Evolutionary conservation across 2,113 vertebrate genomes (phyloP).

Genomic region (Scortum barcoo): DNA sequence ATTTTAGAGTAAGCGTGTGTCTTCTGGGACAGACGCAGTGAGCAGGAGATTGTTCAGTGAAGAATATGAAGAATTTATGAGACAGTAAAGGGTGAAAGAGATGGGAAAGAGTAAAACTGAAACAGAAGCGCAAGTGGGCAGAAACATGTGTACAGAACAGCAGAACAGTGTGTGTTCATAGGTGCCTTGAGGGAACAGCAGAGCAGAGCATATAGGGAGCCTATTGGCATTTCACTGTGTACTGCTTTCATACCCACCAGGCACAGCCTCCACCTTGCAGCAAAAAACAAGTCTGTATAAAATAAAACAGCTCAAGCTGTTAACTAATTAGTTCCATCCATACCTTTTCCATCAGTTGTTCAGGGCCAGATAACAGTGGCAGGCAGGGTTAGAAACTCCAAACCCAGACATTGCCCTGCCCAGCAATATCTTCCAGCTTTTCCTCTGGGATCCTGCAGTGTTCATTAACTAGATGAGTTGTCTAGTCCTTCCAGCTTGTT

Average conservation of each 20-base stretch:
- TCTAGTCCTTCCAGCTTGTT: no score
- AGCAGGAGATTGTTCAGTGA: constrained; percentile 46
- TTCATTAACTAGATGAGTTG: no score
- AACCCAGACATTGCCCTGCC: no score
- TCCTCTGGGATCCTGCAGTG: no score
- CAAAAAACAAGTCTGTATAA: not conserved
- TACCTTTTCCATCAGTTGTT: no score
- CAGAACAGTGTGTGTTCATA: not conserved
- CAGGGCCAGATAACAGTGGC: no score
- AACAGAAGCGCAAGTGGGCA: not conserved
- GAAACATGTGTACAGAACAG: not conserved
- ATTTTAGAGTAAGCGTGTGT: constrained; percentile 34
- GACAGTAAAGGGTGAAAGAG: constrained; percentile 19
- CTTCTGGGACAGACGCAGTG: constrained; percentile 36
- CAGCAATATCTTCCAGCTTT: no score
- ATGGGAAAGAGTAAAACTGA: not conserved
- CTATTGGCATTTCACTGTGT: not conserved
- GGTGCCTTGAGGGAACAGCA: constrained; percentile 17
- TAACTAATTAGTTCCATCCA: no score
- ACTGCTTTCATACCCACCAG: not conserved
- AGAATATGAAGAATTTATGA: constrained; percentile 46
- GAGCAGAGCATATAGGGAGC: constrained; percentile 2
- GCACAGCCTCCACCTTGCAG: not conserved
- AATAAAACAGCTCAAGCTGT: not conserved
- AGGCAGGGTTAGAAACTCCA: no score